Percentiles rank a stretch among this genome's conserved stretches.
These are phyloP conservation scores for Dicerorhinus sumatrensis DNA, from an alignment of 2,113 vertebrate genomes.

Conservation along the genomic window DNA sequence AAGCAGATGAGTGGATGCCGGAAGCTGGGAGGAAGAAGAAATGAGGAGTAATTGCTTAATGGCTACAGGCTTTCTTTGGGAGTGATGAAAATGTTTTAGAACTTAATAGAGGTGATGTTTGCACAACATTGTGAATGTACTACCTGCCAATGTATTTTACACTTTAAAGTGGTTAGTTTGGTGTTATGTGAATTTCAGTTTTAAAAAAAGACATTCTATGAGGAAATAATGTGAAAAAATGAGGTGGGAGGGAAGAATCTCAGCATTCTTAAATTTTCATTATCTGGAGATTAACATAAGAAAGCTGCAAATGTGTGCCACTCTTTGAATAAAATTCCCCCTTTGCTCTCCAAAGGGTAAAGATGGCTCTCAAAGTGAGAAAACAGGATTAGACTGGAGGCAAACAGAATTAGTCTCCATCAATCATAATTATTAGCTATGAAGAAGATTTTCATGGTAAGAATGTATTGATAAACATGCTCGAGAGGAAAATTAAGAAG, in stretches of 20 bases:
- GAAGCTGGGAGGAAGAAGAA: background rate
- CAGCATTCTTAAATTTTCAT: background rate
- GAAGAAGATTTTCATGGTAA: constrained; percentile 75
- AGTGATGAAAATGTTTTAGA: background rate
- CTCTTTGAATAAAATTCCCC: constrained; percentile 62
- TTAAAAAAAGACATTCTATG: background rate
- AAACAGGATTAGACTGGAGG: constrained; percentile 75
- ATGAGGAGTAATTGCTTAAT: background rate
- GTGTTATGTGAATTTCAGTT: background rate
- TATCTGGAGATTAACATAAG: constrained; percentile 65
- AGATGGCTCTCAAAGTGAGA: constrained; percentile 60
- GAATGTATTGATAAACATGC: constrained; percentile 62
- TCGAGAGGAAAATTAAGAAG: constrained; percentile 72
- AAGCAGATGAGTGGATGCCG: background rate
- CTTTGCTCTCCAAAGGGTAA: constrained; percentile 39
- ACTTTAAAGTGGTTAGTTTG: background rate
- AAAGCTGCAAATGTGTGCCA: constrained; percentile 45
- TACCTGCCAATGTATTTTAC: background rate
- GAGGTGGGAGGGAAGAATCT: constrained; percentile 25
- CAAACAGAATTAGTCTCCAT: constrained; percentile 57
- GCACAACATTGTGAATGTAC: background rate
- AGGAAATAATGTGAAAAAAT: background rate
- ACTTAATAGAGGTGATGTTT: background rate
- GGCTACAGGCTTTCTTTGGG: background rate
- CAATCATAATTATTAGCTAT: constrained; percentile 72